Base-by-base conservation (phyloP, 2,113 vertebrate species). In the Siniperca chuatsi region DNA sequence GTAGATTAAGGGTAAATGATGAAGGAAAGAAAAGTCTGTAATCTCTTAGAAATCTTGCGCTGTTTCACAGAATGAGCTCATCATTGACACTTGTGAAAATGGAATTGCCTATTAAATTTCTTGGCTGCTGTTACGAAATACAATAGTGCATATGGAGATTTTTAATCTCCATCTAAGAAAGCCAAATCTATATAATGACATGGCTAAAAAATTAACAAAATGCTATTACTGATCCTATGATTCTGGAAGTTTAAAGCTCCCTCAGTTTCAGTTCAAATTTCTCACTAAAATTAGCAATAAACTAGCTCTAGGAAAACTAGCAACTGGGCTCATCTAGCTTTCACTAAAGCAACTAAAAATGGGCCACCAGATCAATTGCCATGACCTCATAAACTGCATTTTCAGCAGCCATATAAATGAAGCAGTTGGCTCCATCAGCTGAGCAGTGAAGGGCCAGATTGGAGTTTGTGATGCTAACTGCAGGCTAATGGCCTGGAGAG, bases 401-500 rank as follows among this genome's bases (percentile, higher is more conserved):
- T 86, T 66, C 68, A 71, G 81, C 72, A 76, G 71, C 68, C 48
- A 72, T 21, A 81, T 75, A 83, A 89, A 75, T 33, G 0, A 4
- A 87, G 85, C 79, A 73, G 55, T 67, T 85, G 78, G 78, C 78
- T 55, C 60, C 57, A 37, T 54, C 58, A 75, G 66, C 37, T 76
- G 65, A 83, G 82, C 64, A 83, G 69, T 40, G 55, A 78, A 85
- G 46, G 71, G 69, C 83, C 83, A 88, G 85, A 86, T 77, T 88
- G 86, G 67, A 81, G 88, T 76, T 86, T 92, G 83, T 83, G 88
- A 86, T 82, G 84, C 55, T 92, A 91, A 91, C 86, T 89, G 82
- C 60, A 66, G 87, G 82, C 84, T 91, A 94, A 94, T 90, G 92
- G 90, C 86, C 87, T 92, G 79, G 42, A 93, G 75, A 90, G 83